These are phyloP conservation scores for Teleogryllus oceanicus DNA, from an alignment of 2,888 invertebrate species.

Conservation along the genomic window DNA sequence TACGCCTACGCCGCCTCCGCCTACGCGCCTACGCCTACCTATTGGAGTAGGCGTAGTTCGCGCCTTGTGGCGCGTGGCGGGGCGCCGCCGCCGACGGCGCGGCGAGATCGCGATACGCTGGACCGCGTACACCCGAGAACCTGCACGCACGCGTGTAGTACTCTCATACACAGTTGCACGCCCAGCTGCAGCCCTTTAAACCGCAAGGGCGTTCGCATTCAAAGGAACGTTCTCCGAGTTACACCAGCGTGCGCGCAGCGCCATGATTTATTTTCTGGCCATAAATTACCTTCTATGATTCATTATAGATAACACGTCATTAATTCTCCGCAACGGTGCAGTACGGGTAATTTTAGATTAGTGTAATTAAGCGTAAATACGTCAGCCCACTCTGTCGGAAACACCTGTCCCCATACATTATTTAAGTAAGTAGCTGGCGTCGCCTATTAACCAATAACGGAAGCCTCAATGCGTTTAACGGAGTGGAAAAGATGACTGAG, in stretches of 20 bases:
- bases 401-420: constrained; percentile 18
- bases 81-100: too few species aligned
- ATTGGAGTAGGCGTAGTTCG: too few species aligned
- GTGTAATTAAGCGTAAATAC: constrained; percentile 4
- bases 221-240: not conserved
- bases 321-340: constrained; percentile 7
- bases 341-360: constrained; percentile 11
- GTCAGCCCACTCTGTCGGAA: not conserved
- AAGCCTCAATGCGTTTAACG: not conserved
- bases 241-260: not conserved
- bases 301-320: constrained; percentile 18
- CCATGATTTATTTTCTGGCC: not conserved
- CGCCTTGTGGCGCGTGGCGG: too few species aligned
- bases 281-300: constrained; percentile 3
- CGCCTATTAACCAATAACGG: not conserved
- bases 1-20: too few species aligned
- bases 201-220: not conserved
- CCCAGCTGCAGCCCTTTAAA: too few species aligned
- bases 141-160: too few species aligned
- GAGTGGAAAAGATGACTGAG: not conserved
- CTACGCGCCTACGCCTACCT: too few species aligned
- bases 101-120: too few species aligned
- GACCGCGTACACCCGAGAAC: too few species aligned
- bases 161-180: too few species aligned
- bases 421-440: not conserved